phyloP scores from a whole-genome alignment of 2,113 vertebrate genomes.

The Spheniscus mendiculus region DNA sequence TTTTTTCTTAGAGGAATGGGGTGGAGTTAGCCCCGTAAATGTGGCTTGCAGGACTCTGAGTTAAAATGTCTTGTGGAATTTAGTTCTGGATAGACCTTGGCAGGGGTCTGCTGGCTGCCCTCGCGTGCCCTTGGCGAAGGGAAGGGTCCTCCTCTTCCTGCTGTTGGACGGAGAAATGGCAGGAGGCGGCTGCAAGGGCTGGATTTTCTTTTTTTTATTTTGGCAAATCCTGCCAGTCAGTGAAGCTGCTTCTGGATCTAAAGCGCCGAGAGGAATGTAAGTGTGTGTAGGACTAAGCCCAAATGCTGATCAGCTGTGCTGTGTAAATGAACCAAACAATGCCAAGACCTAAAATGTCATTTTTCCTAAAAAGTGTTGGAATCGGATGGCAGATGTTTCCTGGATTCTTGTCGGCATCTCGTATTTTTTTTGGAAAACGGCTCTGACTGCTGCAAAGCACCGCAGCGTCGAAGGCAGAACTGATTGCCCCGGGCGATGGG shows the following conservation, averaged over 20 bases:
- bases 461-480: background rate
- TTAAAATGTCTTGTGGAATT: background rate
- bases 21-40: background rate
- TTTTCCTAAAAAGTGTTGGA: slow-evolving; percentile 14
- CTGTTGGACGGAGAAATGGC: background rate
- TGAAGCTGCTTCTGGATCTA: background rate
- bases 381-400: slow-evolving; percentile 14
- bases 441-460: background rate
- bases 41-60: background rate
- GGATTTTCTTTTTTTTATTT: background rate
- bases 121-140: background rate
- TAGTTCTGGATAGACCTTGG: background rate
- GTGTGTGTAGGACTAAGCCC: background rate
- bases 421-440: accelerated
- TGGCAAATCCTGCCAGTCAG: background rate
- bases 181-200: background rate
- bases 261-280: background rate
- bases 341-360: slow-evolving; percentile 16
- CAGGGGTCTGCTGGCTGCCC: background rate
- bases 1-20: background rate
- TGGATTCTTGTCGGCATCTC: background rate
- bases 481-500: background rate
- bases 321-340: background rate
- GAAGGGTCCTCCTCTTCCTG: background rate
- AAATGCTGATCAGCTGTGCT: slow-evolving; percentile 13